Base-by-base conservation (phyloP, 1,140 invertebrate genomes). In the Hesperophylax magnus region DNA sequence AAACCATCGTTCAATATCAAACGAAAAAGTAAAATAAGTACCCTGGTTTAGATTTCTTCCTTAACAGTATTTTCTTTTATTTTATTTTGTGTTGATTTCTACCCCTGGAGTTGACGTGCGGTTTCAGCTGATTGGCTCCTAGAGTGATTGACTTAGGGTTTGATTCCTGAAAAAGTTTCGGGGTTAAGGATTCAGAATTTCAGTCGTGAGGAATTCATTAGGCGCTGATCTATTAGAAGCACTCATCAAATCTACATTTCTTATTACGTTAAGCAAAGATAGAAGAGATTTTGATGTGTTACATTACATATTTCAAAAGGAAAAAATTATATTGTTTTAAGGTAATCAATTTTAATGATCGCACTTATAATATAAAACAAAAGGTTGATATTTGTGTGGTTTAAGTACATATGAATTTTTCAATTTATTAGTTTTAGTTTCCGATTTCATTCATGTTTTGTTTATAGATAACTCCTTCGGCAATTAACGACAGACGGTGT, bases 231-330 rank as follows among this genome's bases (percentile, higher is more conserved):
- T 56, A 75, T 75, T 75, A 75, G 56, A 56, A 15, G 52, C 71
- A 75, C 71, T 75, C 71, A 75, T 75, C 71, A 75, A 75, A 75
- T 75, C 71, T 31, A 52, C 71, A 56, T 58, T 75, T 75, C 71
- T 58, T 54, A 75, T 75, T 75, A 75, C 14, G 7, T 11, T n/a
- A n/a, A 24, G 27, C 54, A 47, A 47, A 14, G 39, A 47, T 47
- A 3, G 11, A 47, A 47, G 39, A 47, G 9, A 47, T 47, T 6
- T 47, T 47, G 39, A 47, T 47, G 8, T 47, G 39, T 47, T 47
- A 47, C 39, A 47, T 47, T 9, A 8, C 3, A 1, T 39, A 9
- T 39, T 39, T 8, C 7, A 7, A 39, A 39, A 39, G 9, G 34
- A 9, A 8, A 39, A 4, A 39, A 1, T 39, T 39, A 4, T 39